Evolutionary conservation across 2,888 invertebrate genomes (phyloP), one percentile per base, ranked within the genome.

Genomic region (Mayetiola destructor): DNA sequence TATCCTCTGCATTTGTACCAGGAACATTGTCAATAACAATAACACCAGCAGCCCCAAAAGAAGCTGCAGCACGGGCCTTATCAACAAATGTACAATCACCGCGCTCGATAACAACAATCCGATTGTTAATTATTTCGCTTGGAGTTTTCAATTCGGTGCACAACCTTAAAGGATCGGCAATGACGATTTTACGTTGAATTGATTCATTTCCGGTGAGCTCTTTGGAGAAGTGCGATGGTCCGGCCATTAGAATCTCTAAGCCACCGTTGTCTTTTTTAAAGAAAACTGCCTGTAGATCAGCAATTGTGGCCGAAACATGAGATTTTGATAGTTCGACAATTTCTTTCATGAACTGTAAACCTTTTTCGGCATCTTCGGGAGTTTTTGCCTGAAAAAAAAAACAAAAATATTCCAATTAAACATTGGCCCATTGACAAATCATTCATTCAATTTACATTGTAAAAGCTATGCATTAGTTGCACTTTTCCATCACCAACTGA

Each of bases 51-150:
- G 88, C 94, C 16, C 93, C 93, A 4, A 85, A 84, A 57, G 77
- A 76, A 74, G 94, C 87, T 35, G 91, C 79, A 64, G 81, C 76
- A 56, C 92, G 79, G 2, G 89, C 93, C 76, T 97, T 97, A 64
- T 94, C 91, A 2, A 95, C 84, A 70, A 95, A 99, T 76, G 94
- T 94, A 71, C 97, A 99, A 64, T 85, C 85, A 1, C 96, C 95
- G 23, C 97, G 79, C 67, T 85, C 82, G 59, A 92, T 82, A n/a
- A 97, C 75, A 0, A 81, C 89, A 63, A 97, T 87, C 65, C 81
- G 84, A 0, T 85, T 87, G 35, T 71, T 69, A 1, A 91, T 67
- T 9, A 76, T 27, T 4, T 48, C 48, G 9, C 23, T 9, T 27
- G 27, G 48, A n/a, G 9, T 27, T 48, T 48, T 12, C 9, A 48